Evolutionary conservation across 2,113 vertebrate species (phyloP).

Genomic region (Pelmatolapia mariae): DNA sequence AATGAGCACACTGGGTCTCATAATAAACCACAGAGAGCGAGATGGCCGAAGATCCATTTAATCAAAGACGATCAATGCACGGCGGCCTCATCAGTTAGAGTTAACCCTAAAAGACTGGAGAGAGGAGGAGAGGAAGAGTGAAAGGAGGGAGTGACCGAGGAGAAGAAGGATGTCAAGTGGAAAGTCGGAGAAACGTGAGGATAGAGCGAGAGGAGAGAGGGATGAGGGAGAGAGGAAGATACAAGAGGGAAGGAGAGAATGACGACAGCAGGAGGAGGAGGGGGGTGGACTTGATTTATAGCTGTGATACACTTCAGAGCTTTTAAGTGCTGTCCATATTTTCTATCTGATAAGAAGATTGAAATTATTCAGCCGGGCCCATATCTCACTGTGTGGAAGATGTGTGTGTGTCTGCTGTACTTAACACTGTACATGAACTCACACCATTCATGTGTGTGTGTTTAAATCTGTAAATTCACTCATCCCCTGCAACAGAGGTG

Average conservation of each 20-base stretch:
- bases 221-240: neutral
- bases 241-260: neutral
- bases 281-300: constrained; percentile 49
- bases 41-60: constrained; percentile 55
- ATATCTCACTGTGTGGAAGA: constrained; percentile 3
- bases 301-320: constrained; percentile 53
- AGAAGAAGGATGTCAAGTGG: neutral
- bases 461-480: neutral
- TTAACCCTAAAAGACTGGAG: constrained; percentile 31
- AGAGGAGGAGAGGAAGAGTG: neutral
- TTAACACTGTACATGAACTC: neutral
- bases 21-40: constrained; percentile 33
- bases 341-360: constrained; percentile 58
- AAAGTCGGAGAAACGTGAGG: neutral
- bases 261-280: neutral
- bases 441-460: neutral
- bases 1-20: constrained; percentile 11
- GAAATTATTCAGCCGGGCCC: constrained; percentile 43
- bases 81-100: constrained; percentile 48
- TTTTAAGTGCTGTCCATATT: constrained; percentile 61
- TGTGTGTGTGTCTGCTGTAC: neutral
- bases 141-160: neutral
- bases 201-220: neutral
- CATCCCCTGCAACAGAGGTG: neutral
- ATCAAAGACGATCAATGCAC: constrained; percentile 54